Conservation (phyloP, 1,140 invertebrate genomes). For the Coelopa frigida region DNA sequence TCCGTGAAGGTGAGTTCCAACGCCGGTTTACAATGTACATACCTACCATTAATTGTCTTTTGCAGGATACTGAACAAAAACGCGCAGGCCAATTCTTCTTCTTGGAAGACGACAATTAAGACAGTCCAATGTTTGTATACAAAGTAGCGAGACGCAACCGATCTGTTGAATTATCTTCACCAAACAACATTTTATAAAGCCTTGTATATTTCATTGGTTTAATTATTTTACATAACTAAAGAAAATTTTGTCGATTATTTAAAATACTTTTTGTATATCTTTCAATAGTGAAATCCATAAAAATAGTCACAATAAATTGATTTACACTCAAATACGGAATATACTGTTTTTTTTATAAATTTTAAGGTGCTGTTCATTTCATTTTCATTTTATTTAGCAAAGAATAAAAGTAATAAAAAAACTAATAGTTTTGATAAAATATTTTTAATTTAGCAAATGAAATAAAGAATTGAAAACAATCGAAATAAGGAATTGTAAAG, state of each 20-base stretch:
- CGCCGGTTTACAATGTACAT: constrained; percentile 14
- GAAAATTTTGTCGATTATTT: too few relatives aligned
- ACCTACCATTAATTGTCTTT: constrained; percentile 30
- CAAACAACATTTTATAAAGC: background rate
- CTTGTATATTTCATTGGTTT: background rate
- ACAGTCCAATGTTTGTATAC: background rate
- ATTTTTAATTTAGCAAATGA: too few relatives aligned
- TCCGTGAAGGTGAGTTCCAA: constrained; percentile 76
- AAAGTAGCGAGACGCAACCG: background rate
- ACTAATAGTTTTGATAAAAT: too few relatives aligned
- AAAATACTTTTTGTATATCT: constrained; percentile 18
- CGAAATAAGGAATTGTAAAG: too few relatives aligned
- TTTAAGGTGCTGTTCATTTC: too few relatives aligned
- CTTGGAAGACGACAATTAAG: constrained; percentile 68
- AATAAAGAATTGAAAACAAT: too few relatives aligned
- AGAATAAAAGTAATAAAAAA: too few relatives aligned
- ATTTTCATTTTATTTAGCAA: too few relatives aligned
- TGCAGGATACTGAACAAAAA: constrained; percentile 94
- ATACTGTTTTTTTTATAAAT: too few relatives aligned
- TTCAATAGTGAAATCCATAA: constrained; percentile 17
- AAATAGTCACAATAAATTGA: constrained; percentile 37
- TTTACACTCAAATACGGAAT: constrained; percentile 19
- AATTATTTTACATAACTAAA: too few relatives aligned
- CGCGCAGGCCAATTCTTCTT: constrained; percentile 97
- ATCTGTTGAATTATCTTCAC: too few relatives aligned